Percentiles rank a stretch among this genome's conserved stretches.
Evolutionary conservation across 2,797 vertebrate genomes (phyloP).

Genomic region (Decapterus maruadsi): DNA sequence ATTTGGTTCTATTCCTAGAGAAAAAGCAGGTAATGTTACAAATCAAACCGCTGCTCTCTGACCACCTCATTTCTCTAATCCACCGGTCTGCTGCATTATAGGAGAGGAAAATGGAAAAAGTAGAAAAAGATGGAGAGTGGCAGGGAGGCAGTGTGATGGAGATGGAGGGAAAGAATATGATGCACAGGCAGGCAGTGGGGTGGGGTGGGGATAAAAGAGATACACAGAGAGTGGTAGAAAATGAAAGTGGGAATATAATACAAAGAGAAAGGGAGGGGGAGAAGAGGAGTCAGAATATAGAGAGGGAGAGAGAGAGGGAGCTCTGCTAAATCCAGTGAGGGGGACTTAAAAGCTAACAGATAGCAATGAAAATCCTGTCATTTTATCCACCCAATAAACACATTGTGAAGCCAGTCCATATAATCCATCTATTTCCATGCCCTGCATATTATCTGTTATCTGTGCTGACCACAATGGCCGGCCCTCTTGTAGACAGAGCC

Average conservation of each 20-base stretch:
- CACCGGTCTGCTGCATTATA: constrained; percentile 18
- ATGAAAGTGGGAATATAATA: constrained; percentile 45
- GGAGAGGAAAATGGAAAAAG: not conserved
- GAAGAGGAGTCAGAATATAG: constrained; percentile 38
- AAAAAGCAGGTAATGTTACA: constrained; percentile 36
- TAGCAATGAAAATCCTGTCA: constrained; percentile 65
- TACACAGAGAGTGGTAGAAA: constrained; percentile 27
- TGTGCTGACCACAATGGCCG: constrained; percentile 63
- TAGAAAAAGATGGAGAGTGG: not conserved
- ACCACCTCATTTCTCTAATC: constrained; percentile 16
- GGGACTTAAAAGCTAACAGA: constrained; percentile 71
- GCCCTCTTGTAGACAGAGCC: constrained; percentile 55
- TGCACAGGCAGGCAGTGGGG: constrained; percentile 21
- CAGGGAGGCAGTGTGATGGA: not conserved
- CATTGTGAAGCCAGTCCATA: constrained; percentile 62
- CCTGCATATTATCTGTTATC: constrained; percentile 73
- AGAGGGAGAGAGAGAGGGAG: constrained; percentile 36
- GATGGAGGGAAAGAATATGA: constrained; percentile 16
- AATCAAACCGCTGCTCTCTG: constrained; percentile 36
- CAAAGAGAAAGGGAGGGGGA: constrained; percentile 17
- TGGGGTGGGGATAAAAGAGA: constrained; percentile 15
- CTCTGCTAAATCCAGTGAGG: constrained; percentile 60
- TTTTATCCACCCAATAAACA: constrained; percentile 77
- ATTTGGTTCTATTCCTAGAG: constrained; percentile 49
- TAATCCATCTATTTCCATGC: constrained; percentile 74